A percentile compares a stretch with the other conserved stretches of the same genome.
These are phyloP conservation scores for Rousettus leschenaultii DNA, from an alignment of 2,113 vertebrate genomes.

Conservation along the genomic window DNA sequence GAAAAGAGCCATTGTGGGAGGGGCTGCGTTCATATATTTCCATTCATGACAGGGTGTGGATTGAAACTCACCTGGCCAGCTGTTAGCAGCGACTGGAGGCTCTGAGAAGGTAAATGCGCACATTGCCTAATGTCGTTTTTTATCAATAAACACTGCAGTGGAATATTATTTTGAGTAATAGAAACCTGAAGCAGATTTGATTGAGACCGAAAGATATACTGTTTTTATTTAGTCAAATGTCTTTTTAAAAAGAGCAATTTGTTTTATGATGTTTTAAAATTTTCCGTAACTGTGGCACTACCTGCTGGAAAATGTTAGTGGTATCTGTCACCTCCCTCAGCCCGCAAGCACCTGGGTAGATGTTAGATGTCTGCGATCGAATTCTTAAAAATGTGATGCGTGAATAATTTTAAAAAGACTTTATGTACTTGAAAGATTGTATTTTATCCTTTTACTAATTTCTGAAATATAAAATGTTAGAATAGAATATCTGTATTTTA, in stretches of 20 bases:
- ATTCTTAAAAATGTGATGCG: not conserved
- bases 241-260: not conserved
- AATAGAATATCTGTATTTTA: not conserved
- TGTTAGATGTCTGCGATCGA: not conserved
- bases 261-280: not conserved
- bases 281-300: not conserved
- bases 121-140: not conserved
- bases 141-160: not conserved
- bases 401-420: not conserved
- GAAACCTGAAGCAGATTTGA: not conserved
- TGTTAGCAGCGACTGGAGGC: slow-evolving; percentile 44
- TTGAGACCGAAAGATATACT: not conserved
- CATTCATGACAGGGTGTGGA: slow-evolving; percentile 11
- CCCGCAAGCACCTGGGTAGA: not conserved
- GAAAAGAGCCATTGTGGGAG: slow-evolving; percentile 40
- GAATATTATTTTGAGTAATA: not conserved
- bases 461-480: not conserved
- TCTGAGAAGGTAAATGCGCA: slow-evolving; percentile 60
- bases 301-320: not conserved
- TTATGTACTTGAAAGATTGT: not conserved
- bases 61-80: slow-evolving; percentile 50
- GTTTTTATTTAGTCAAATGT: not conserved
- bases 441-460: not conserved
- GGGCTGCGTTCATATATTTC: slow-evolving; percentile 50
- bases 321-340: not conserved